Evolutionary conservation across 2,888 invertebrate genomes (phyloP).

Genomic region (Eurois occulta): DNA sequence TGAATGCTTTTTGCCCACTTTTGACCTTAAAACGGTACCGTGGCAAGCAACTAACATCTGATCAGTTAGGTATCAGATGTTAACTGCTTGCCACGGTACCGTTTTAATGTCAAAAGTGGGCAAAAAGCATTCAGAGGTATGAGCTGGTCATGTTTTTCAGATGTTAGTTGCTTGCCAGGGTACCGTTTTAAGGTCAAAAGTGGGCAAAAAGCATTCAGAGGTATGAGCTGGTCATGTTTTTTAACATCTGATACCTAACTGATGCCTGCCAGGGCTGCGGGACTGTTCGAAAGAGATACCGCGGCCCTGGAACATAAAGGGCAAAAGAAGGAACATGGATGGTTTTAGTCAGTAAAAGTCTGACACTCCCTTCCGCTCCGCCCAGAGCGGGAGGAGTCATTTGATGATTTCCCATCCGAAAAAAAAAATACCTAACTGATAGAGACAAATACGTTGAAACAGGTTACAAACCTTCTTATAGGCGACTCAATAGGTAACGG

Average conservation of each 20-base stretch:
- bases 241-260: no score
- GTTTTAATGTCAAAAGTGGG: background rate
- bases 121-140: no score
- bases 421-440: background rate
- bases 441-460: background rate
- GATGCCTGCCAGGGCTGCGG: no score
- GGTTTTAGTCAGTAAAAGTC: no score
- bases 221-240: background rate
- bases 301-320: no score
- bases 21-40: no score
- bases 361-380: no score
- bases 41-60: background rate
- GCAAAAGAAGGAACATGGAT: no score
- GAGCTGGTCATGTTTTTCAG: background rate
- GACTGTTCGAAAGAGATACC: no score
- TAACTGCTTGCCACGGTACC: background rate
- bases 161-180: background rate
- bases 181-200: background rate
- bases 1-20: background rate
- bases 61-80: no score
- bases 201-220: background rate
- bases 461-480: slow-evolving; percentile 78
- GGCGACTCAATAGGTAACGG: slow-evolving; percentile 87
- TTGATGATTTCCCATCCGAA: no score
- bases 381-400: no score